These are phyloP conservation scores for Eumerus sabulonum DNA, from an alignment of 2,888 invertebrate genomes.

Conservation along the genomic window DNA sequence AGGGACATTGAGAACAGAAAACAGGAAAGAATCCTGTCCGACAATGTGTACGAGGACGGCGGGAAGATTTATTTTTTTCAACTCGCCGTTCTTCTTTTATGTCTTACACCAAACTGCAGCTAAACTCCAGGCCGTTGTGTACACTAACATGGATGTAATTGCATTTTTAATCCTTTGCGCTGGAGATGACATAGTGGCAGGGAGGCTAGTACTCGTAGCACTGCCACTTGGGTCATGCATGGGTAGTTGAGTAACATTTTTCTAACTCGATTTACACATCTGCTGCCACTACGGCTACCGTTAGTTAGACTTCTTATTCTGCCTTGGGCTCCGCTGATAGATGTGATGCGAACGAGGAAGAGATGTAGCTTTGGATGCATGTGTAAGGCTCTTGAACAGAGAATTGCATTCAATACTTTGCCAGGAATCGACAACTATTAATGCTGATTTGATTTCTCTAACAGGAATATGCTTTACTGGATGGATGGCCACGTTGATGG, in stretches of 20 bases:
- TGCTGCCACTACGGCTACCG: slow-evolving; percentile 26
- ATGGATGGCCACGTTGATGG: no score
- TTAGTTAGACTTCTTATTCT: not conserved
- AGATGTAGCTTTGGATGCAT: not conserved
- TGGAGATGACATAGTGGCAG: slow-evolving; percentile 31
- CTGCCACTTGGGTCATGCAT: slow-evolving; percentile 60
- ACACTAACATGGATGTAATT: slow-evolving; percentile 62
- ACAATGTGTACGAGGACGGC: slow-evolving; percentile 58
- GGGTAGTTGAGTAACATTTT: slow-evolving; percentile 62
- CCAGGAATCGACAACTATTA: slow-evolving; percentile 52
- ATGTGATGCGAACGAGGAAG: slow-evolving; percentile 23
- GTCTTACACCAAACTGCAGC: slow-evolving; percentile 1
- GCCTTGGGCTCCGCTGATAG: slow-evolving; percentile 40
- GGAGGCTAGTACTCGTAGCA: slow-evolving; percentile 39
- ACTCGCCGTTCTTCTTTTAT: slow-evolving; percentile 32
- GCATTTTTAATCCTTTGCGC: slow-evolving; percentile 66
- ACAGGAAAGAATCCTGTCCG: slow-evolving; percentile 43
- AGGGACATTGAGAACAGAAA: slow-evolving; percentile 20
- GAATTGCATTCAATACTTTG: slow-evolving; percentile 42
- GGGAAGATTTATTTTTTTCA: slow-evolving; percentile 4
- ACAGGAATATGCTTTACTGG: slow-evolving; percentile 38
- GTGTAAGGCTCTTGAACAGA: slow-evolving; percentile 36
- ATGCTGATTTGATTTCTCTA: slow-evolving; percentile 45
- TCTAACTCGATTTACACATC: slow-evolving; percentile 67
- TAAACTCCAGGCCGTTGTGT: slow-evolving; percentile 20